A percentile compares a stretch with the other conserved stretches of the same genome.
phyloP scores from a whole-genome alignment of 2,888 invertebrate genomes.

The Trachelus troglodyta region DNA sequence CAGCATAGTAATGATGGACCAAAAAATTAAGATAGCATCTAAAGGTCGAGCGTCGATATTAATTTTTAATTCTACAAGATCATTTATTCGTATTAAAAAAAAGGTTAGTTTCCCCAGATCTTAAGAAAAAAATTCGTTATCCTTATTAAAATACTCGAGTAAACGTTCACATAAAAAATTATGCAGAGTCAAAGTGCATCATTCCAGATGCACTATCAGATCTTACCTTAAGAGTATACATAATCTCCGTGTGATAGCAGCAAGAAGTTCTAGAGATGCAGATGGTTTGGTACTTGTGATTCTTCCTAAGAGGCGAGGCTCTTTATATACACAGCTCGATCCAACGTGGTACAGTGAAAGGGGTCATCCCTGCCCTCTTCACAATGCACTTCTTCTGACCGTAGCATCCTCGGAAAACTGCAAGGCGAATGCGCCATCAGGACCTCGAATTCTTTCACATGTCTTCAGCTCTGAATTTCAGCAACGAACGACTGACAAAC shows the following conservation, averaged over 20 bases:
- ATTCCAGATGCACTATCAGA: not conserved
- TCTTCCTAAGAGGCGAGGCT: conserved; percentile 62
- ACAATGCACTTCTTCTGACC: conserved; percentile 63
- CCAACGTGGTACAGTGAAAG: conserved; percentile 65
- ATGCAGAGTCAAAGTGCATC: not conserved
- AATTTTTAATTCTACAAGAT: not conserved
- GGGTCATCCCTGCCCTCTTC: conserved; percentile 67
- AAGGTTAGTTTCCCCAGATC: not conserved
- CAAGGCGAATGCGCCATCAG: not conserved
- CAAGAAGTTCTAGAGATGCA: conserved; percentile 57
- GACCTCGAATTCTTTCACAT: conserved; percentile 11
- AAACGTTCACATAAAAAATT: not conserved
- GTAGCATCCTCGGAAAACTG: conserved; percentile 45
- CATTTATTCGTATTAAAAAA: not conserved
- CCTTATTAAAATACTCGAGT: not conserved
- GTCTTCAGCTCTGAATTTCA: not conserved
- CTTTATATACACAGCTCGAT: conserved; percentile 62
- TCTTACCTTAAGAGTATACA: conserved; percentile 62
- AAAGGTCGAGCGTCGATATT: not conserved
- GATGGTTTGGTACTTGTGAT: conserved; percentile 63
- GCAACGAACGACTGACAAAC: not conserved
- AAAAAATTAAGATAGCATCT: not conserved
- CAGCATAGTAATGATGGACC: not conserved
- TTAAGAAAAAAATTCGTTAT: not conserved
- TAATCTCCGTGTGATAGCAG: conserved; percentile 53